Base-by-base conservation (phyloP, 2,888 invertebrate species). In the Mythimna lalbum region DNA sequence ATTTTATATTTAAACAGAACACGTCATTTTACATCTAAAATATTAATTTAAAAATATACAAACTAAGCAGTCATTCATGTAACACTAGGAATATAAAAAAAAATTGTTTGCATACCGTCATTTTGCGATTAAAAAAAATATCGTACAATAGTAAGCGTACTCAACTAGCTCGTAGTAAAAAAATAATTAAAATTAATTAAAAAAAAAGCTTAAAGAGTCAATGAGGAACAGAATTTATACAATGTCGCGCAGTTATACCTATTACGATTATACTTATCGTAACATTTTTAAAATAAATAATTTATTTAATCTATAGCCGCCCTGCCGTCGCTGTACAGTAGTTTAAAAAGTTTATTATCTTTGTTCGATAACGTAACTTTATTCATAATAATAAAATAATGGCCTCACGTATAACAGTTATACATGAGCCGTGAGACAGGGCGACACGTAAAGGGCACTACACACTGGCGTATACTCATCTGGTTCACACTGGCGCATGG, bases 51-150 rank as follows among this genome's bases (percentile, higher is more conserved):
- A 91, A 91, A 92, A 90, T 92, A 92, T 95, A 95, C 90, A 93
- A 95, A 95, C 95, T 95, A 95, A 94, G 95, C 95, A 95, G 95
- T 95, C 95, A 93, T 95, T 94, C 93, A 90, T 89, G 90, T 94
- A 94, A 94, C 92, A 91, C 94, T 95, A 94, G 90, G 89, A 91
- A 91, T 92, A 90, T 87, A 81, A 88, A 89, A 89, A 89, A 89
- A 89, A 90, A 87, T 88, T 79, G 76, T 79, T 87, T 88, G 90
- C 92, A 88, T 90, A 92, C 90, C 88, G 86, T 91, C 88, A 87
- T 88, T 86, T 85, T 87, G 89, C 88, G 81, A 85, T 84, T 87
- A 63, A 90, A 91, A 89, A 92, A 90, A 90, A 93, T 92, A 93
- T 91, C 89, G 91, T 94, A 95, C 94, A 93, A 86, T 94, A 94